Evolutionary conservation across 2,888 invertebrate genomes (phyloP), one percentile per base, ranked within the genome.

Genomic region (Schrankia costaestrigalis): DNA sequence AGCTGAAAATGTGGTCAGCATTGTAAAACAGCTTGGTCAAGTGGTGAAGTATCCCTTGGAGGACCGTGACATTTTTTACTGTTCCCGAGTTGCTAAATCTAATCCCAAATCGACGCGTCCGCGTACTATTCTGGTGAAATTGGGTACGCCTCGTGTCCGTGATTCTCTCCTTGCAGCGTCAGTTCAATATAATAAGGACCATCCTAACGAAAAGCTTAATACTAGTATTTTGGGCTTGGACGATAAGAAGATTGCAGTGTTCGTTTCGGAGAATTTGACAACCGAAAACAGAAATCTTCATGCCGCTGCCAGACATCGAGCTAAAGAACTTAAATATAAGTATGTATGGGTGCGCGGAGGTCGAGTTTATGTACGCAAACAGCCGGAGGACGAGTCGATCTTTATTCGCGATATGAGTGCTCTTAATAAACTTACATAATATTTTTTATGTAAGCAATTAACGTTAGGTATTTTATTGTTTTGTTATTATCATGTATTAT

Each of bases 41-140:
- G 17, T 26, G 15, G 17, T 26, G 10, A 26, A 26, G 26, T 2
- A 2, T 14, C 26, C 26, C 8, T 14, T 26, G 1, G 7, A 9
- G 3, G 27, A 19, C n/a, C 1, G 27, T 2, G 18, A 27, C 9
- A 27, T 18, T 6, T 23, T 1, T 5, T 23, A 23, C 23, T 23
- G 23, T 23, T 2, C 23, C 23, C 23, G 3, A 11, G 23, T 23
- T 4, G 23, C 23, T 1, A 22, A 26, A 11, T 26, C 26, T 6
- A 18, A 26, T 8, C 26, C 17, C 11, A 11, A 26, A 2, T 27
- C 27, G 3, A 11, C 27, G 3, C 27, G 27, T n/a, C 27, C 27
- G 11, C 27, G 27, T 19, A 27, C 11, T 8, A 27, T 27, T 19
- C 19, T 27, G 27, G 27, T 27, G 11, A 27, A 19, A n/a, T 27